A percentile compares a stretch with the other conserved stretches of the same genome.
phyloP scores from a whole-genome alignment of 1,140 invertebrate genomes.

The Battus philenor region DNA sequence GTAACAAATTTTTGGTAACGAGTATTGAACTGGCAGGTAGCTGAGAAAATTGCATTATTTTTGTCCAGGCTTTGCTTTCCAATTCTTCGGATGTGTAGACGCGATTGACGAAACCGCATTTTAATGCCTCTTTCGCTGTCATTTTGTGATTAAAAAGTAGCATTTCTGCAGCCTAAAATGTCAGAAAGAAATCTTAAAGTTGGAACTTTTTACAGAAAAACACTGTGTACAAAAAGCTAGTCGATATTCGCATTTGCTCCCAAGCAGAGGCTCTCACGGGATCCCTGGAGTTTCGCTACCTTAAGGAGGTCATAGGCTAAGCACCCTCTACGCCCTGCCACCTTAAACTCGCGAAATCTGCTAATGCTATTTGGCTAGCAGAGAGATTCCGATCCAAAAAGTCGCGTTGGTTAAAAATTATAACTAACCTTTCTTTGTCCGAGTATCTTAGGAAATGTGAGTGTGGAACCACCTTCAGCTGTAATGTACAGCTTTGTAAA shows the following conservation, averaged over 20 bases:
- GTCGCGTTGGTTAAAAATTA: no score
- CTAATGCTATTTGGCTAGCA: no score
- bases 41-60: constrained; percentile 70
- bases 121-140: constrained; percentile 83
- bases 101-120: constrained; percentile 83
- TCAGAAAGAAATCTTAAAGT: no score
- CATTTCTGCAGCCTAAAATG: constrained; percentile 85
- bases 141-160: constrained; percentile 89
- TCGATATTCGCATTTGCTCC: no score
- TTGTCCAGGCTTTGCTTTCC: constrained; percentile 77
- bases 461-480: constrained; percentile 90
- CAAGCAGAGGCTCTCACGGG: no score
- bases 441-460: constrained; percentile 88
- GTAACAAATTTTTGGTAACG: constrained; percentile 46
- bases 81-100: constrained; percentile 78
- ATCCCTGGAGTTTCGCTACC: no score
- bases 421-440: constrained; percentile 82
- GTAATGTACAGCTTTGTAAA: constrained; percentile 88
- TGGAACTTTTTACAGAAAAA: no score
- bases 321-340: no score
- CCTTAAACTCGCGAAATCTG: no score
- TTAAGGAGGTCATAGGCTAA: no score
- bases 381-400: no score
- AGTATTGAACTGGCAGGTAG: constrained; percentile 53
- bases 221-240: no score